These are phyloP conservation scores for Bubo scandiacus DNA, from an alignment of 2,113 vertebrate genomes.

Conservation along the genomic window DNA sequence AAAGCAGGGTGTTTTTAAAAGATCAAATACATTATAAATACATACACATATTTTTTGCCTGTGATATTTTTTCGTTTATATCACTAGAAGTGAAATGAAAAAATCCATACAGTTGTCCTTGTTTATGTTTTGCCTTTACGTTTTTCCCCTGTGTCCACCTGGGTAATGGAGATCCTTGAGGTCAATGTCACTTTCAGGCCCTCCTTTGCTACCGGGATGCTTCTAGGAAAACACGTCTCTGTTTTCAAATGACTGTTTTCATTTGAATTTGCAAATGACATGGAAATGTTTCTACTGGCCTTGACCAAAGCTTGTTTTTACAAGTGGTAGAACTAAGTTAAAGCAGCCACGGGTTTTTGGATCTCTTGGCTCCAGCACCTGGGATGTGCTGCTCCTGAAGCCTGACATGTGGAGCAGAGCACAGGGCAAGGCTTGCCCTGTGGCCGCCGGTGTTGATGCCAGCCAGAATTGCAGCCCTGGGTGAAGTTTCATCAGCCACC, in stretches of 20 bases:
- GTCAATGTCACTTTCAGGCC: background rate
- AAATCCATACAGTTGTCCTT: background rate
- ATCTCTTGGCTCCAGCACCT: background rate
- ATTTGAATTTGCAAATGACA: background rate
- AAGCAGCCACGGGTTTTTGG: background rate
- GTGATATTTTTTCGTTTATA: background rate
- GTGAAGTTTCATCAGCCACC: background rate
- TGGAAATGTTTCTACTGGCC: background rate
- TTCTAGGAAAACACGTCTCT: background rate
- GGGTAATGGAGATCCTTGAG: background rate
- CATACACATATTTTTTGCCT: background rate
- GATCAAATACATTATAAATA: background rate
- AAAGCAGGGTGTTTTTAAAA: background rate
- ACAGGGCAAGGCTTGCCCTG: background rate
- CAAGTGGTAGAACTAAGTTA: background rate
- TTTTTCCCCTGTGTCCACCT: background rate
- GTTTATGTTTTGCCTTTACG: background rate
- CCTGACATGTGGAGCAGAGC: background rate
- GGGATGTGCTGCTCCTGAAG: background rate
- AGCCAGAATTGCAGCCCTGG: background rate
- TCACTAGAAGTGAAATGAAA: background rate
- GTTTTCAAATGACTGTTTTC: background rate
- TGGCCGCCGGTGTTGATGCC: background rate
- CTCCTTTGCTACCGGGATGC: background rate
- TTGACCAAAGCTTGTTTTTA: background rate